Conservation (phyloP, 2,888 invertebrate genomes). For the Parasteatoda lunata region DNA sequence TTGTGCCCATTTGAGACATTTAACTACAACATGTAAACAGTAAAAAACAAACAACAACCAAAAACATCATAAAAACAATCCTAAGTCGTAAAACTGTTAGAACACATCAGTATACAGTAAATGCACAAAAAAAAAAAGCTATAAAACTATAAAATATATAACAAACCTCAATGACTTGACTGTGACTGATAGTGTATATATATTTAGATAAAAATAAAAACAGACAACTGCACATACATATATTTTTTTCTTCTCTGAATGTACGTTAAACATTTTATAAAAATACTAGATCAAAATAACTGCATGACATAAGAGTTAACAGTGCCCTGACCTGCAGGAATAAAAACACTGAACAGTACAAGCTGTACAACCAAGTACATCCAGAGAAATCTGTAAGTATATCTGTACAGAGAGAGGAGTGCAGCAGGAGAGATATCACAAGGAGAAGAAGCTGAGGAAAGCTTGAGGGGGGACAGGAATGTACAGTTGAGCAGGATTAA, state of each 20-base stretch:
- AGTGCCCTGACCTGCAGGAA: slow-evolving; percentile 32
- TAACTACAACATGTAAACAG: slow-evolving; percentile 26
- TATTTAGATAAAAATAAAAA: slow-evolving; percentile 7
- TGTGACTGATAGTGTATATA: slow-evolving; percentile 9
- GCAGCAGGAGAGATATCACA: slow-evolving; percentile 77
- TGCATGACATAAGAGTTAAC: slow-evolving; percentile 21
- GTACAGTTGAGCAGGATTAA: slow-evolving; percentile 84
- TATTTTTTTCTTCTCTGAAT: too few species aligned
- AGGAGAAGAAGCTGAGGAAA: slow-evolving; percentile 92
- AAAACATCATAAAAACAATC: slow-evolving; percentile 34
- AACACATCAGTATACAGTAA: slow-evolving; percentile 33
- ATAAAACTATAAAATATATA: slow-evolving; percentile 52
- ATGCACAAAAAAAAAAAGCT: slow-evolving; percentile 38
- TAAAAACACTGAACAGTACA: slow-evolving; percentile 15
- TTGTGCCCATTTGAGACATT: slow-evolving; percentile 14
- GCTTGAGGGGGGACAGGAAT: slow-evolving; percentile 91
- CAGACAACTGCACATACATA: too few species aligned
- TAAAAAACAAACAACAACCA: slow-evolving; percentile 25
- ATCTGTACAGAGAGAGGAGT: not conserved
- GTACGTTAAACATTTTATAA: slow-evolving; percentile 24
- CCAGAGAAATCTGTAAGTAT: not conserved
- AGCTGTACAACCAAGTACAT: slow-evolving; percentile 1
- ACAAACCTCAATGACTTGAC: slow-evolving; percentile 43
- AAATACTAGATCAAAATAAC: slow-evolving; percentile 50
- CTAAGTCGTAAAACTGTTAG: slow-evolving; percentile 14